phyloP scores from a whole-genome alignment of 1,140 invertebrate species.

The Anastrepha obliqua region DNA sequence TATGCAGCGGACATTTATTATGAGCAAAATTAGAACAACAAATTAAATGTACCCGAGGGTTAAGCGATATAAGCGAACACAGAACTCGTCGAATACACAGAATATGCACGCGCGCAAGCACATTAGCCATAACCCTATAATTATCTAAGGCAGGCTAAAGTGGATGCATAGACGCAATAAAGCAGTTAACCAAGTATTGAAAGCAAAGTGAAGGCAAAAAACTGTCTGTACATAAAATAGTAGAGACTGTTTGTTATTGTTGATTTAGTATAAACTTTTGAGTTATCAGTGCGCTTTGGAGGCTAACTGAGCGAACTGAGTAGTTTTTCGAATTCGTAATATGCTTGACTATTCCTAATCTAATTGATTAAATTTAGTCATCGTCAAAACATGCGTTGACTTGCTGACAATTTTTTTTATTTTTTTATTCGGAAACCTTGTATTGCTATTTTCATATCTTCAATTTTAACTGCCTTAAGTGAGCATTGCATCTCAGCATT shows the following conservation, averaged over 20 bases:
- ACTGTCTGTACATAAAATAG: neutral
- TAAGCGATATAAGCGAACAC: neutral
- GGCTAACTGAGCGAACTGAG: no score
- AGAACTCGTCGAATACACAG: neutral
- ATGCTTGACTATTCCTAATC: no score
- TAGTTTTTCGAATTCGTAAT: no score
- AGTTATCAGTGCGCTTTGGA: no score
- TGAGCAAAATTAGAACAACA: constrained; percentile 23
- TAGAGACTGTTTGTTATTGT: neutral
- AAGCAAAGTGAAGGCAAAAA: neutral
- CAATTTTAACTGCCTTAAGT: no score
- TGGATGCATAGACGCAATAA: neutral
- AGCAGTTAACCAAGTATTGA: neutral
- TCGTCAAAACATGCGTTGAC: no score
- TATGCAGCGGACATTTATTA: neutral
- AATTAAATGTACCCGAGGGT: neutral
- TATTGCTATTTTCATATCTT: no score
- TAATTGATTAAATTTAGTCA: no score
- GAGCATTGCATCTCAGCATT: no score
- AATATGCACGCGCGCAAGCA: neutral
- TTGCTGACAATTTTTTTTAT: no score
- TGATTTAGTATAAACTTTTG: neutral
- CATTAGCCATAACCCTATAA: constrained; percentile 25
- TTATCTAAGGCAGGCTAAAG: neutral
- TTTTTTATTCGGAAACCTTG: no score